Base-by-base conservation (phyloP, 2,797 vertebrate genomes). In the Pangasius mekongensis region DNA sequence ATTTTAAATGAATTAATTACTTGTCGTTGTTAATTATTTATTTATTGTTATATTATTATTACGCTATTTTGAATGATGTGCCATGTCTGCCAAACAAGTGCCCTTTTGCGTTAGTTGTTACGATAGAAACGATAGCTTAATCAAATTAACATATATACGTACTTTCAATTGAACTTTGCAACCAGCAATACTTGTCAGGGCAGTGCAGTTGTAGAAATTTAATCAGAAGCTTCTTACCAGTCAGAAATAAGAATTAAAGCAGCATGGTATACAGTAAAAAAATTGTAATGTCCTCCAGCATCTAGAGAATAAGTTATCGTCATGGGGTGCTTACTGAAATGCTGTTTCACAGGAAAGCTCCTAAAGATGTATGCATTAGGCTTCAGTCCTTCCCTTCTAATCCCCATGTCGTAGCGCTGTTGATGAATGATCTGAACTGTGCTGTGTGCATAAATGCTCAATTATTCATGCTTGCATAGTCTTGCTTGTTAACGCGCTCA, bases 381-480 rank as follows among this genome's bases (percentile, higher is more conserved):
- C 56, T 84, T 83, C 62, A 77, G 2, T 33, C 43, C 81, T 52
- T 77, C 71, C 9, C 49, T 47, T 84, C 49, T 85, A 36, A 71
- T 87, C 52, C 49, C 10, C 52, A 49, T 86, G 78, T 86, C 52
- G 36, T 39, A 27, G 27, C 83, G 85, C 82, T 60, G 64, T 52
- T 88, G 69, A 83, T 87, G 84, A 83, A 87, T 85, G 87, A 89
- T 87, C 30, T 83, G 82, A 36, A 60, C 39, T 52, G 49, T 81
- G 78, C 64, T 47, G 67, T 66, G 64, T 43, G 56, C 52, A 74
- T 84, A 88, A 69, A 88, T 36, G 64, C 62, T 33, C 24, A 85
- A 89, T 91, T 87, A 88, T 89, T 89, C 66, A 90, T 88, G 60
- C 69, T 77, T 76, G 84, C 60, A 47, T 80, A 83, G 83, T 78